Conservation (phyloP, 2,113 vertebrate species). For the Serilophus lunatus region DNA sequence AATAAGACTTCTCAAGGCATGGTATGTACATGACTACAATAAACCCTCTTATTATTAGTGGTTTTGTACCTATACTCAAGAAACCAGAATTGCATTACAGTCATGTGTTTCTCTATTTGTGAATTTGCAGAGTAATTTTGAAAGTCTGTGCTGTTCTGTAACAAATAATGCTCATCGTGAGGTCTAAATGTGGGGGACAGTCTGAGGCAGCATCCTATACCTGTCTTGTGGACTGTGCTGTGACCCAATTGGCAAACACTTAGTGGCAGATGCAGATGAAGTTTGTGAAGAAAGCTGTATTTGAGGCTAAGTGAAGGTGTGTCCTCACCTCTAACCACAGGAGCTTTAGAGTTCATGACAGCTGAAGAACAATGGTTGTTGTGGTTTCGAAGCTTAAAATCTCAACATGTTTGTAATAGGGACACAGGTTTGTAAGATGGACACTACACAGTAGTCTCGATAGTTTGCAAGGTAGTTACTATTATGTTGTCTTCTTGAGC, state of each 20-base stretch:
- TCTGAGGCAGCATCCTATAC: neutral
- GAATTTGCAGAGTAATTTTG: neutral
- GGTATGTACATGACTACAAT: neutral
- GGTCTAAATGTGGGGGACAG: neutral
- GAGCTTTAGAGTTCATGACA: neutral
- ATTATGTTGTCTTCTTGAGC: accelerated
- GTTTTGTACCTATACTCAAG: neutral
- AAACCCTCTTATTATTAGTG: neutral
- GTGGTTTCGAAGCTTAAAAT: neutral
- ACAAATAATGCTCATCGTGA: neutral
- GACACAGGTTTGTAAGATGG: neutral
- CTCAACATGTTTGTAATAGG: neutral
- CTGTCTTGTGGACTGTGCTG: neutral
- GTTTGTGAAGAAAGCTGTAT: neutral
- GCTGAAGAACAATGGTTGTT: neutral
- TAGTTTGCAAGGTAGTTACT: neutral
- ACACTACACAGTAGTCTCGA: neutral
- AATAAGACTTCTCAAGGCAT: neutral
- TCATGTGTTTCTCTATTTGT: neutral
- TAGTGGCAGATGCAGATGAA: neutral
- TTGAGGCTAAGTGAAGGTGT: neutral
- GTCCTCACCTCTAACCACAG: neutral
- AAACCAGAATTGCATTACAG: neutral
- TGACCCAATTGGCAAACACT: accelerated
- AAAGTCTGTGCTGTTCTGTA: neutral